phyloP scores from a whole-genome alignment of 2,113 vertebrate species.

The Microcebus lehilahytsara region DNA sequence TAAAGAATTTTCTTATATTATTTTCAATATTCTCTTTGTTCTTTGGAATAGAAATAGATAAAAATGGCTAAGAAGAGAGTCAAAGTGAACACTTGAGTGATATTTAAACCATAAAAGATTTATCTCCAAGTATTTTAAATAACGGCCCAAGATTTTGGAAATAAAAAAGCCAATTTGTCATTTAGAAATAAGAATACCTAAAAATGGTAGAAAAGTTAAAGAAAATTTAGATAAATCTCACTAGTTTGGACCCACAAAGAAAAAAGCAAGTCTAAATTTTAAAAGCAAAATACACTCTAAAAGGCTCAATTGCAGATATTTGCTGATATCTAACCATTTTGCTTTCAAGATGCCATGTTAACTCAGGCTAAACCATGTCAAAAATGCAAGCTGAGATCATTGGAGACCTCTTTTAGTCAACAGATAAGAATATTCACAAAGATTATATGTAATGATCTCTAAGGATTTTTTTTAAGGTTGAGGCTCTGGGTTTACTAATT shows the following conservation, averaged over 20 bases:
- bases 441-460: not conserved
- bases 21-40: conserved; percentile 2
- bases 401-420: not conserved
- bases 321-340: not conserved
- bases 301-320: not conserved
- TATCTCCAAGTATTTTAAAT: not conserved
- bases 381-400: not conserved
- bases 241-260: not conserved
- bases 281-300: not conserved
- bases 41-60: not conserved
- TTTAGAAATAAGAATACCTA: not conserved
- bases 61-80: conserved; percentile 21
- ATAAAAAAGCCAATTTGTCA: not conserved
- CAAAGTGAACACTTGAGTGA: not conserved
- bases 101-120: not conserved
- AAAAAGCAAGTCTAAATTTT: not conserved
- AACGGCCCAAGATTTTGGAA: not conserved
- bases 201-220: not conserved
- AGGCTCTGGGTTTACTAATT: not conserved
- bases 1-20: not conserved
- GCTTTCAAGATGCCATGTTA: not conserved
- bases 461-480: not conserved
- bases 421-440: not conserved
- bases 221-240: not conserved
- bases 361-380: not conserved